Conservation (phyloP, 1,140 invertebrate species). For the Drosophila tropicalis region DNA sequence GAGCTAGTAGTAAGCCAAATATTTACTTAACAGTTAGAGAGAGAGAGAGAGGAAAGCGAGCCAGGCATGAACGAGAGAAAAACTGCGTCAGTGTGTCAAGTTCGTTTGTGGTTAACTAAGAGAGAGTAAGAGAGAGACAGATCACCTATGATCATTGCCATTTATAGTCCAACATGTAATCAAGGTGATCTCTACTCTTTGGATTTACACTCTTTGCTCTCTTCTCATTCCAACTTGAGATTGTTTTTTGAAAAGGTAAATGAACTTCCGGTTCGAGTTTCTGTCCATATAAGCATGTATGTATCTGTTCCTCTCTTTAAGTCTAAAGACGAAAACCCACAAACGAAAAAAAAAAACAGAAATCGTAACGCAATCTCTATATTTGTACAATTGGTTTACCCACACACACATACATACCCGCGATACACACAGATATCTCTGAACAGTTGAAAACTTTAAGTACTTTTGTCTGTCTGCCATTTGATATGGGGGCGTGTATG, state of each 20-base stretch:
- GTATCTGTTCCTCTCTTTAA: constrained; percentile 4
- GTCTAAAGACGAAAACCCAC: constrained; percentile 19
- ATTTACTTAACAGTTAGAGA: constrained; percentile 72
- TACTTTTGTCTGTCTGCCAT: constrained; percentile 48
- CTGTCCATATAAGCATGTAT: constrained; percentile 32
- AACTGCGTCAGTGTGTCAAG: constrained; percentile 80
- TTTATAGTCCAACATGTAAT: constrained; percentile 28
- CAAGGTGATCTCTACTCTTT: constrained; percentile 19
- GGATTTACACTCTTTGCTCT: constrained; percentile 12
- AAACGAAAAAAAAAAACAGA: not conserved
- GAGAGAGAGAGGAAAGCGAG: constrained; percentile 30
- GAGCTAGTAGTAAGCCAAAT: constrained; percentile 34
- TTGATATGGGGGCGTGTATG: constrained; percentile 20
- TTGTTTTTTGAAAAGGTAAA: constrained; percentile 70
- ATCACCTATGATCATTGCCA: not conserved
- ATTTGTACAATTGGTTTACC: constrained; percentile 65
- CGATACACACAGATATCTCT: constrained; percentile 8
- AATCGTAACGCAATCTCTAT: constrained; percentile 55
- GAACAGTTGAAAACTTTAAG: constrained; percentile 56
- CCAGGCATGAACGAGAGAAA: constrained; percentile 27
- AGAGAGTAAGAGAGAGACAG: constrained; percentile 15
- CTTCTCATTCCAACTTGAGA: constrained; percentile 12
- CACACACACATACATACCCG: constrained; percentile 25
- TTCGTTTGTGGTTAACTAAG: constrained; percentile 63
- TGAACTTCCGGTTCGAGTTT: constrained; percentile 73